Evolutionary conservation across 2,113 vertebrate species (phyloP), one percentile per base, ranked within the genome.

Genomic region (Nibea albiflora): DNA sequence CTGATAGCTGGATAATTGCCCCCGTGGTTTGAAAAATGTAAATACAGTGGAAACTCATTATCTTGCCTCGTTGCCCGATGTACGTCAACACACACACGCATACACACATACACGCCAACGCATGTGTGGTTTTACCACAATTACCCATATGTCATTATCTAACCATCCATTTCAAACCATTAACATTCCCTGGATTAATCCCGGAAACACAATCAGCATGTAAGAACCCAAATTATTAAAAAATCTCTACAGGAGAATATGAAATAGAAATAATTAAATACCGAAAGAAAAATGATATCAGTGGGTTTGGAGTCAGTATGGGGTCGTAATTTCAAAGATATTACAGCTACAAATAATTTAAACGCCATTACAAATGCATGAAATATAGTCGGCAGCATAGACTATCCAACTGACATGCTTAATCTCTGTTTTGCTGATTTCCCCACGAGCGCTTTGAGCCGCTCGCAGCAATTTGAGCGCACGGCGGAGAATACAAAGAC

Each of bases 21-120:
- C 39, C 39, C 16, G 16, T 11, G 4, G 69, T 44, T 15, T 75
- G 74, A 82, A 53, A 73, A 74, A 85, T 86, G 60, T 67, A 57
- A 83, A 72, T 49, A 50, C 19, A 49, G 47, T 16, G 17, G 2
- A 67, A 75, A 52, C 28, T 76, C 62, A 79, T 83, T 71, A 73
- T 46, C 44, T 44, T 35, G 31, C 5, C 31, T 44, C 11, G 44
- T 35, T 35, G 31, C 31, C 31, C 6, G 5, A 35, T 35, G 7
- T 7, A 35, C 31, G 31, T 35, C 28, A 31, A 35, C 31, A 8
- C 11, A 35, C 11, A 60, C 24, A 58, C 4, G 16, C 50, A 69
- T 6, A n/a, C 5, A 24, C 20, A 54, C 28, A 56, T 5, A 31
- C 24, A 31, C 54, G 14, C 46, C 2, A 12, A 26, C 15, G 7